Base-by-base conservation (phyloP, 2,888 invertebrate species). In the Eretmocerus hayati region DNA sequence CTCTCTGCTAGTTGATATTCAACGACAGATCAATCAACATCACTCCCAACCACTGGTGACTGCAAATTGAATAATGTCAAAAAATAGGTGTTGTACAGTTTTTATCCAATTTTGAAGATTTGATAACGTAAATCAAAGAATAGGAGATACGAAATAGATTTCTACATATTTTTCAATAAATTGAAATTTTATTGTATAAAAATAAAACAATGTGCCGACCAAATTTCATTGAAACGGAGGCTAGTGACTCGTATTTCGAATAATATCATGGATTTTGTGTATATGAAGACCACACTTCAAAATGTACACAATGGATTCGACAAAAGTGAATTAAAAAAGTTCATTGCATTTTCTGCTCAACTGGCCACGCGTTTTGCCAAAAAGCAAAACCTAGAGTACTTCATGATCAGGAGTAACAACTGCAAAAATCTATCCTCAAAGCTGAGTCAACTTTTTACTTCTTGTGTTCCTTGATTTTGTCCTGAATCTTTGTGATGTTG, bases 401-500 rank as follows among this genome's bases (percentile, higher is more conserved):
- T 51, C 44, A 37, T 39, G 23, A 42, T 48, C 23, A 42, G 9
- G 21, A 33, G 38, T 37, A 39, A 47, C 37, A 41, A 44, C 44
- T 48, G 33, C 37, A 46, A 40, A 21, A 49, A 49, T 50, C 38
- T 35, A 40, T 43, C 35, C 47, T 50, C 19, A 47, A 54, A 39
- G 48, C 41, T 42, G 45, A 40, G 40, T 38, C 21, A 46, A 44
- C 41, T 36, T 42, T 50, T 50, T 36, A 22, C 33, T 21, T n/a
- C 75, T 78, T 80, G 60, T 77, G 67, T 61, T 80, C 79, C 47
- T 75, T 58, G 55, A 86, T 77, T 44, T 76, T 76, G 62, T 77
- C 75, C 64, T 75, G 77, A 44, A 90, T 74, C 72, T 82, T 86
- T 22, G 81, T 81, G 43, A 77, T 78, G 66, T 87, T 90, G 26